Evolutionary conservation across 2,888 invertebrate species (phyloP), one percentile per base, ranked within the genome.

Genomic region (Aporophyla lueneburgensis): DNA sequence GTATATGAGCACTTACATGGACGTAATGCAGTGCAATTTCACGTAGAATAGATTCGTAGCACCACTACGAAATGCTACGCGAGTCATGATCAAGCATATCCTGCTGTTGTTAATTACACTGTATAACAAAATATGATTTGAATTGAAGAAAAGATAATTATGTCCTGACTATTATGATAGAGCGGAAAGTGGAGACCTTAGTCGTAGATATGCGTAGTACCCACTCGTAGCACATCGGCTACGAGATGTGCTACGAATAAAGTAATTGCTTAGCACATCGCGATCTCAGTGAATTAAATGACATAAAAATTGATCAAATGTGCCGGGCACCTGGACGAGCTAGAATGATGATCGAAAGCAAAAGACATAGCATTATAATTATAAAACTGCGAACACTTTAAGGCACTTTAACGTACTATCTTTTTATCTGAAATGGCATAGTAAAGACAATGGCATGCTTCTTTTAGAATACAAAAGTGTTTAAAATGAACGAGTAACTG

Each of bases 1-100:
- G 33, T 33, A 33, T 33, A 33, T 33, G 33, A 33, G 33, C 33
- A 24, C 14, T 40, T 43, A 21, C 21, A 66, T 21, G 43, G 16
- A 27, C 21, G 6, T 19, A 53, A 10, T 24, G 19, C 19, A 61
- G 43, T n/a, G 21, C 2, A 51, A 7, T 5, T 24, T 16, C 12
- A n/a, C 16, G n/a, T 69, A 21, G n/a, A n/a, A 59, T 10, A 27
- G 24, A 27, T 68, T 33, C 53, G 61, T 76, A 76, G 68, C 76
- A 49, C 76, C 33, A 40, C 76, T 76, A 68, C 76, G 61, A 68
- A 12, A 49, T 76, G 53, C 76, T 68, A 68, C 76, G 53, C 7
- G 16, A 66, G 58, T 19, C 5, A 19, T 53, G 10, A 19, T 33
- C 14, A 19, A 21, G 12, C 56, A 56, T 24, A 19, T 1, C 0